These are phyloP conservation scores for Stomatorhinus walkeri DNA, from an alignment of 2,797 vertebrate genomes.

Conservation along the genomic window DNA sequence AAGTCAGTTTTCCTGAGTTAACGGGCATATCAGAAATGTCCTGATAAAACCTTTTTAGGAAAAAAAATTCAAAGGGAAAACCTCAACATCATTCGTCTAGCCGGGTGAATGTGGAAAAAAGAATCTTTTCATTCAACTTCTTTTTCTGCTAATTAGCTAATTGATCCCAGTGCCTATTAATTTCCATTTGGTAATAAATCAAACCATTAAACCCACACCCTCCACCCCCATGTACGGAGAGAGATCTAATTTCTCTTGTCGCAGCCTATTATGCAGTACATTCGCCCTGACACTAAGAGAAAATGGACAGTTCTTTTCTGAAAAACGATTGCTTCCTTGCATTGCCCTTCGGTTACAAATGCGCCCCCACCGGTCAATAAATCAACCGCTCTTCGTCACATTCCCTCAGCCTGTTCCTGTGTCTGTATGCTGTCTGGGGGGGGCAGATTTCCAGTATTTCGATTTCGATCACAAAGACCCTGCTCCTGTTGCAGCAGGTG, in stretches of 20 bases:
- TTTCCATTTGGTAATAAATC: constrained; percentile 50
- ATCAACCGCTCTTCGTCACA: constrained; percentile 45
- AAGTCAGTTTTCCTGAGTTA: not conserved
- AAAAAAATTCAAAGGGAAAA: not conserved
- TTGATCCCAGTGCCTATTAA: constrained; percentile 50
- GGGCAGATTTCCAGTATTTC: not conserved
- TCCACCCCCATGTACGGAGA: constrained; percentile 33
- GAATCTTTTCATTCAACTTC: not conserved
- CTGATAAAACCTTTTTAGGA: not conserved
- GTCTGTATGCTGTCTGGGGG: constrained; percentile 12
- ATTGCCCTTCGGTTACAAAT: not conserved
- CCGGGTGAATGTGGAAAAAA: not conserved
- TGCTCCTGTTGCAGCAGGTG: not conserved
- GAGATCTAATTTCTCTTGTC: constrained; percentile 46
- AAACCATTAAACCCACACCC: constrained; percentile 38
- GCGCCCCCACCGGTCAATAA: not conserved
- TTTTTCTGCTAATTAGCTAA: constrained; percentile 37
- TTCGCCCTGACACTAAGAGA: constrained; percentile 37
- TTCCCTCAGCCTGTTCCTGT: constrained; percentile 43
- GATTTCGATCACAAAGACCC: not conserved
- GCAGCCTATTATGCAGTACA: constrained; percentile 39
- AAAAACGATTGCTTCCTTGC: constrained; percentile 48
- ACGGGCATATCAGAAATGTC: not conserved
- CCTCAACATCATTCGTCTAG: not conserved
- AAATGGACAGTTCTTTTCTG: constrained; percentile 47